phyloP scores from a whole-genome alignment of 1,140 invertebrate genomes.

The Palaemon carinicauda region DNA sequence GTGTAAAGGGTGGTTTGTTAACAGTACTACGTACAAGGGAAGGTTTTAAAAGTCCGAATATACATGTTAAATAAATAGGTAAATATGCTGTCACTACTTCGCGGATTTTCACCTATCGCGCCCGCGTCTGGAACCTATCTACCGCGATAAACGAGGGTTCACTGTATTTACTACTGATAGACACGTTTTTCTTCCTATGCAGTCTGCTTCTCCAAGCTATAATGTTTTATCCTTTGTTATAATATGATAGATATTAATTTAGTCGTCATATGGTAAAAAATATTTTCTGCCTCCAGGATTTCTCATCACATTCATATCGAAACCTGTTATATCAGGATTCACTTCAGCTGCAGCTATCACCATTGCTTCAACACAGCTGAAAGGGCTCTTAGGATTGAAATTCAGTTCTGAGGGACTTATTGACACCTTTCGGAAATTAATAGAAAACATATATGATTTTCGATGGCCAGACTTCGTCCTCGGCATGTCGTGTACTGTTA shows the following conservation, averaged over 20 bases:
- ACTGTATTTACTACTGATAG: neutral
- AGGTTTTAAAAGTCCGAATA: too few species aligned
- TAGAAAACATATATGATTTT: conserved; percentile 70
- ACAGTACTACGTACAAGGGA: too few species aligned
- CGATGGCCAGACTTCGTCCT: conserved; percentile 71
- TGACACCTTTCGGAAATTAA: conserved; percentile 71
- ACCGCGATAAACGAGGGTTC: too few species aligned
- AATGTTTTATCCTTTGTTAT: neutral
- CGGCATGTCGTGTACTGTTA: conserved; percentile 75
- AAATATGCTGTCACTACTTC: too few species aligned
- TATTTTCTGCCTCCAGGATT: conserved; percentile 74
- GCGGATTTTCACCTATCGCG: too few species aligned
- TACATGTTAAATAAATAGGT: too few species aligned
- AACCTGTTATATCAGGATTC: conserved; percentile 87
- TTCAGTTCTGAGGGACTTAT: conserved; percentile 60
- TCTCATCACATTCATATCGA: conserved; percentile 92
- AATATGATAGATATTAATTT: too few species aligned
- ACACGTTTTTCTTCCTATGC: neutral
- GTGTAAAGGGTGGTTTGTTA: too few species aligned
- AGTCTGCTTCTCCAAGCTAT: neutral
- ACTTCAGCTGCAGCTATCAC: conserved; percentile 91
- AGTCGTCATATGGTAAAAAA: neutral
- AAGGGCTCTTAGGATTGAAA: conserved; percentile 79
- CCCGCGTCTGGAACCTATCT: too few species aligned
- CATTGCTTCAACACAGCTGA: conserved; percentile 88